Evolutionary conservation across 2,888 invertebrate genomes (phyloP).

Genomic region (Caenorhabditis panamensis): DNA sequence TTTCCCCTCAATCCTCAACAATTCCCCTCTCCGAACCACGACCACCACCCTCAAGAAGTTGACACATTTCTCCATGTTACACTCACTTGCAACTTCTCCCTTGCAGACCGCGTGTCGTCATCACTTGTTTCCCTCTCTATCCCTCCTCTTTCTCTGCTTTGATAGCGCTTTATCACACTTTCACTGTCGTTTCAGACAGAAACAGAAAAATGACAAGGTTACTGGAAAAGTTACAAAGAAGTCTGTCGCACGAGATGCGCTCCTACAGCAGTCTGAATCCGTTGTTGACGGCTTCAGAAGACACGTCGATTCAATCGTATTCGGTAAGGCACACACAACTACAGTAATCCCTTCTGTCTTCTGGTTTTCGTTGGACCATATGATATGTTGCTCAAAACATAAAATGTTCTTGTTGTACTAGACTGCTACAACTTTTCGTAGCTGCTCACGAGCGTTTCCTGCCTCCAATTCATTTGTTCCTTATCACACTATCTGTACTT

Average conservation of each 20-base stretch:
- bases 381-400: neutral
- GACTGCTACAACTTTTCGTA: neutral
- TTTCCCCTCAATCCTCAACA: neutral
- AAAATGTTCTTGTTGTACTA: neutral
- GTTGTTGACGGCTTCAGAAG: conserved; percentile 35
- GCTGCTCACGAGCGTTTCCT: neutral
- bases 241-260: conserved; percentile 58
- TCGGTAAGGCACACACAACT: conserved; percentile 36
- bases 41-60: neutral
- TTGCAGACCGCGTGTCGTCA: neutral
- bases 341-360: neutral
- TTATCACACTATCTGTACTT: neutral
- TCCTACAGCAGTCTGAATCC: conserved; percentile 59
- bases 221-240: conserved; percentile 55
- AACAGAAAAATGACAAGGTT: conserved; percentile 42
- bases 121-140: conserved; percentile 12
- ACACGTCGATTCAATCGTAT: conserved; percentile 39
- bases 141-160: conserved; percentile 14
- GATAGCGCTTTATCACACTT: too few species aligned
- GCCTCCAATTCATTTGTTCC: neutral
- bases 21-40: too few species aligned
- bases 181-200: conserved; percentile 2
- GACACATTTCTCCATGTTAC: neutral
- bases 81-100: neutral
- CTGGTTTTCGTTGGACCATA: neutral